A percentile compares a stretch with the other conserved stretches of the same genome.
phyloP scores from a whole-genome alignment of 1,140 invertebrate genomes.

The Procambarus virginalis region DNA sequence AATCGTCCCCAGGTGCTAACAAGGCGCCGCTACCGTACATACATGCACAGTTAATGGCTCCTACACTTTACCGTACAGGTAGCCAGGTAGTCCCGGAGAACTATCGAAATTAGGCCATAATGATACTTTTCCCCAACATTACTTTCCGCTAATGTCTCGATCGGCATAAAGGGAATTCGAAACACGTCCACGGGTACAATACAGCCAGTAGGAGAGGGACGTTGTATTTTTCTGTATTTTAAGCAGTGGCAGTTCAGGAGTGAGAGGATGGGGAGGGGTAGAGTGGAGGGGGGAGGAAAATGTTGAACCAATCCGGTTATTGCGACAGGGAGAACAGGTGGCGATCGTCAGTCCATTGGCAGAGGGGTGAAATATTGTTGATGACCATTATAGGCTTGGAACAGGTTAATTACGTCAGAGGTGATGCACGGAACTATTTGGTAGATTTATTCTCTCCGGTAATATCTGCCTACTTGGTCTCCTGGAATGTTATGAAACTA shows the following conservation, averaged over 20 bases:
- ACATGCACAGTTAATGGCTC: not conserved
- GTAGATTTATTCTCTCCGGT: too few species aligned
- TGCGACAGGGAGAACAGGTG: not conserved
- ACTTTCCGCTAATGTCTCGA: not conserved
- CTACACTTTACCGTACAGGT: not conserved
- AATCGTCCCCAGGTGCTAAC: not conserved
- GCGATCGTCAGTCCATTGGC: not conserved
- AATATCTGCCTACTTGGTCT: too few species aligned
- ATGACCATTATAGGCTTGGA: not conserved
- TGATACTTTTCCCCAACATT: not conserved
- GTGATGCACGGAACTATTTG: too few species aligned
- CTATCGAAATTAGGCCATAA: constrained; percentile 4
- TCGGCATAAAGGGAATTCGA: not conserved
- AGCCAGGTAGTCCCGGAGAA: not conserved
- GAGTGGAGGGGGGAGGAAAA: constrained; percentile 11
- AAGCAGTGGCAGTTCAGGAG: not conserved
- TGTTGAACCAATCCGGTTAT: not conserved
- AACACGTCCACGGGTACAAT: not conserved
- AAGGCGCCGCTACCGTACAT: not conserved
- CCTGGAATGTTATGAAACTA: too few species aligned
- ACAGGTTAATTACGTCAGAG: not conserved
- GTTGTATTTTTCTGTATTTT: too few species aligned
- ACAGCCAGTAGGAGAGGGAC: not conserved
- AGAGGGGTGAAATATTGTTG: not conserved
- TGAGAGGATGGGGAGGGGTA: not conserved